Conservation (phyloP, 1,140 invertebrate species). For the Drosophila teissieri region DNA sequence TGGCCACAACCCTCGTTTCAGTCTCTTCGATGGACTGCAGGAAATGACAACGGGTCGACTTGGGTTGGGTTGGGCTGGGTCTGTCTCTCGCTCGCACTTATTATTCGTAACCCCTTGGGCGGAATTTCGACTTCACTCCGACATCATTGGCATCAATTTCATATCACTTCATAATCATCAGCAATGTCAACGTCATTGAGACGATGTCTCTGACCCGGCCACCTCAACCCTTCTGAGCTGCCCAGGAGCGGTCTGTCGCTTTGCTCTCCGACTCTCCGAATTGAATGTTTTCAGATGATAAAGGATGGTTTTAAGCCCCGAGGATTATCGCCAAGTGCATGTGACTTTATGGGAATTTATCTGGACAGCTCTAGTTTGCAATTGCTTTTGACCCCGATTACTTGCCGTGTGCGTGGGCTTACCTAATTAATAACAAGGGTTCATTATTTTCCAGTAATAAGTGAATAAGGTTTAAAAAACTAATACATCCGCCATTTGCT, state of each 20-base stretch:
- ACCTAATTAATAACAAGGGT: too few species aligned
- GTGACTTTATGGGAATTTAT: slow-evolving; percentile 5
- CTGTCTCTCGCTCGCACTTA: too few species aligned
- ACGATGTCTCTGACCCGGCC: slow-evolving; percentile 30
- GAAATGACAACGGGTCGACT: slow-evolving; percentile 49
- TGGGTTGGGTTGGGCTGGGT: too few species aligned
- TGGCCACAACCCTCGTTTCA: slow-evolving; percentile 48
- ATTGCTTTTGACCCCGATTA: background rate
- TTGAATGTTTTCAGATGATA: slow-evolving; percentile 39
- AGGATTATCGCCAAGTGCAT: slow-evolving; percentile 27
- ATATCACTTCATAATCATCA: slow-evolving; percentile 81
- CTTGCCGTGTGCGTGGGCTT: background rate
- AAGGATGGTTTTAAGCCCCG: slow-evolving; percentile 6
- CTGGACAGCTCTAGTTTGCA: background rate
- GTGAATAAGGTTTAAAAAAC: background rate
- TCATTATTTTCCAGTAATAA: background rate
- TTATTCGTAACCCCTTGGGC: background rate
- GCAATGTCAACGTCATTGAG: slow-evolving; percentile 69
- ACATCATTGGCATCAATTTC: slow-evolving; percentile 81
- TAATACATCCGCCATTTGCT: too few species aligned
- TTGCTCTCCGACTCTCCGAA: background rate
- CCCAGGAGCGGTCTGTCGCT: slow-evolving; percentile 29
- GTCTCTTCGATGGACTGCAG: slow-evolving; percentile 37
- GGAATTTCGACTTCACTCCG: slow-evolving; percentile 72
- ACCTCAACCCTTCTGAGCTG: slow-evolving; percentile 7